Evolutionary conservation across 2,888 invertebrate species (phyloP).

Genomic region (Schizotus pectinicornis): DNA sequence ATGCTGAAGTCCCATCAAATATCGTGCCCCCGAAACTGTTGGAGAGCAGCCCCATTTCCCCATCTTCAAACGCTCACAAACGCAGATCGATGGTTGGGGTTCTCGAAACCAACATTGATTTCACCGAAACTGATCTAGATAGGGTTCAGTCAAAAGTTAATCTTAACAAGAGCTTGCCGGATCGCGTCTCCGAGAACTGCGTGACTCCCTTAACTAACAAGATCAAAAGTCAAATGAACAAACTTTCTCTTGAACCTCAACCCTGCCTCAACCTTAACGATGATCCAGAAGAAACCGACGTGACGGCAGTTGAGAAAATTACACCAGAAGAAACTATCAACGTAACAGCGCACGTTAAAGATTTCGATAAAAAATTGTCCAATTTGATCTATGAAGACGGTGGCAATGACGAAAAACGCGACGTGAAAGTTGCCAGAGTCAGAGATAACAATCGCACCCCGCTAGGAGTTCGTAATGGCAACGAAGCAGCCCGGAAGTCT

Average conservation of each 20-base stretch:
- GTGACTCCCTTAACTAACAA: slow-evolving; percentile 12
- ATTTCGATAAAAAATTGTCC: slow-evolving; percentile 59
- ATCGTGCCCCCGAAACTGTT: slow-evolving; percentile 52
- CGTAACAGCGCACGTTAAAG: slow-evolving; percentile 47
- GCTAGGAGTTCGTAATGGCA: slow-evolving; percentile 45
- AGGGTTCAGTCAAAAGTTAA: slow-evolving; percentile 40
- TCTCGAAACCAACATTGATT: slow-evolving; percentile 69
- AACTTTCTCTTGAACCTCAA: no score
- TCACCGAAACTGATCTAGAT: slow-evolving; percentile 61
- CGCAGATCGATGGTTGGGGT: slow-evolving; percentile 58
- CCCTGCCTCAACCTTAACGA: neutral
- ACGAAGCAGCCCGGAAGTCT: slow-evolving; percentile 40
- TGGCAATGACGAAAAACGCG: slow-evolving; percentile 48
- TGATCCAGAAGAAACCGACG: neutral
- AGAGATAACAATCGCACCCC: slow-evolving; percentile 47
- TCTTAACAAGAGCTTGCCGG: slow-evolving; percentile 22
- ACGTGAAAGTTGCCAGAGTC: slow-evolving; percentile 37
- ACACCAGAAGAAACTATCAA: slow-evolving; percentile 28
- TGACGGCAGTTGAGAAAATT: neutral
- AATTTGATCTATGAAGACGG: slow-evolving; percentile 68
- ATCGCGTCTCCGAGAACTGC: slow-evolving; percentile 17
- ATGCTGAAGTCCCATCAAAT: slow-evolving; percentile 52
- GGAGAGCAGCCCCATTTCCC: slow-evolving; percentile 50
- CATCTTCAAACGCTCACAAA: slow-evolving; percentile 49
- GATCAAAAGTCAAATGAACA: slow-evolving; percentile 7